phyloP scores from a whole-genome alignment of 2,888 invertebrate species.

The Copidosoma aretas region DNA sequence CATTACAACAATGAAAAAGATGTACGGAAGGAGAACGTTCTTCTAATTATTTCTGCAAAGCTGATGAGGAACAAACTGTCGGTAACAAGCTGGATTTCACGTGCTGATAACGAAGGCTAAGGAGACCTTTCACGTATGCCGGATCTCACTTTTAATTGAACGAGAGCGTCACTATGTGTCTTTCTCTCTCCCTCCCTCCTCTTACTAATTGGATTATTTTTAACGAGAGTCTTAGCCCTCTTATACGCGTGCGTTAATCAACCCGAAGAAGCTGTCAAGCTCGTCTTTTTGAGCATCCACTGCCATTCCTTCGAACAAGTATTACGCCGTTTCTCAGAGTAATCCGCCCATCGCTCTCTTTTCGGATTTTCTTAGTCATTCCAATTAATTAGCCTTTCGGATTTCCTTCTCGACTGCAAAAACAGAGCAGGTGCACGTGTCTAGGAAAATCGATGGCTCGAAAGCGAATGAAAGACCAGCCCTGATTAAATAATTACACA shows the following conservation, averaged over 20 bases:
- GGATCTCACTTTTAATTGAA: conserved; percentile 24
- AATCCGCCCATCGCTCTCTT: neutral
- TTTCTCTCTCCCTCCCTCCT: neutral
- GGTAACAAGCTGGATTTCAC: conserved; percentile 15
- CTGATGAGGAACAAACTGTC: neutral
- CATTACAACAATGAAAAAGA: neutral
- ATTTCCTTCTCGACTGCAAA: no score
- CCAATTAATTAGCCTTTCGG: neutral
- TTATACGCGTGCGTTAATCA: neutral
- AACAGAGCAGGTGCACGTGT: neutral
- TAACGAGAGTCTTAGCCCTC: conserved; percentile 11
- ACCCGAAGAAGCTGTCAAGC: neutral
- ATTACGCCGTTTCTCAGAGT: neutral
- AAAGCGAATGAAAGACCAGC: neutral
- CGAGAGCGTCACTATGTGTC: neutral
- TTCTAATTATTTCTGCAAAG: conserved; percentile 31
- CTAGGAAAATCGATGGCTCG: neutral
- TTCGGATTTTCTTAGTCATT: neutral
- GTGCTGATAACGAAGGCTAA: neutral
- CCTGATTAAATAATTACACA: neutral
- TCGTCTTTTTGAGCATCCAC: neutral
- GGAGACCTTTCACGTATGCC: conserved; percentile 10
- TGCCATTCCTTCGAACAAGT: neutral
- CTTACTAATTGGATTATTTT: conserved; percentile 24
- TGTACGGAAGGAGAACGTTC: neutral